Conservation (phyloP, 2,113 vertebrate species). For the Cinclus cinclus region DNA sequence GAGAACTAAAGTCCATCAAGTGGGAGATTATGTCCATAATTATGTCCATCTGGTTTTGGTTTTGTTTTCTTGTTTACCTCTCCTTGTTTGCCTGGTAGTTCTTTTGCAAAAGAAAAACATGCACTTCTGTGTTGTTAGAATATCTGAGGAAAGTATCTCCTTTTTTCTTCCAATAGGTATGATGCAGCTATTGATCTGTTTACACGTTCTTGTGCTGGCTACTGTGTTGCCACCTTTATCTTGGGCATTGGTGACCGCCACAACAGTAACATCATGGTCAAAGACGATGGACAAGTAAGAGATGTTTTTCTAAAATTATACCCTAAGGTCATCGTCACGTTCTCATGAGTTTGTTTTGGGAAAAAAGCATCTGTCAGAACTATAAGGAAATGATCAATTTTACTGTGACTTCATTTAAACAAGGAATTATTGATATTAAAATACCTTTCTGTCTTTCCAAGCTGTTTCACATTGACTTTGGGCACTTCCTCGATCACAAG, state of each 20-base stretch:
- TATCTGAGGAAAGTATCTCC: background rate
- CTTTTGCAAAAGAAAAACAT: background rate
- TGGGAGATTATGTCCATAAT: background rate
- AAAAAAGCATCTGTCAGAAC: background rate
- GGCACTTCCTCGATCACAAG: conserved; percentile 98
- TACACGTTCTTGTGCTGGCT: conserved; percentile 95
- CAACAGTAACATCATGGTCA: conserved; percentile 99
- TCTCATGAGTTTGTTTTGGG: background rate
- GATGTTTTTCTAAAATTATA: background rate
- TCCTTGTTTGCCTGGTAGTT: background rate
- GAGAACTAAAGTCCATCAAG: background rate
- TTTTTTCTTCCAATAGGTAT: conserved; percentile 78
- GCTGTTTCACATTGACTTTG: conserved; percentile 99
- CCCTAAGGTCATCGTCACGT: background rate
- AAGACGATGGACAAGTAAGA: conserved; percentile 95
- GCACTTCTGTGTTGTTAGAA: background rate
- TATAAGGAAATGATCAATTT: background rate
- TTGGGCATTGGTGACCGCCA: conserved; percentile 96
- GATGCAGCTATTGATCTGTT: conserved; percentile 97
- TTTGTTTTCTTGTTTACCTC: background rate
- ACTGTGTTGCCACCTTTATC: conserved; percentile 98
- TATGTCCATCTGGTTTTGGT: background rate
- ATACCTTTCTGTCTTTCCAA: conserved; percentile 62
- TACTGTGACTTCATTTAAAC: background rate
- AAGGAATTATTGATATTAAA: background rate